phyloP scores from a whole-genome alignment of 2,888 invertebrate genomes.

The Melinaea marsaeus region DNA sequence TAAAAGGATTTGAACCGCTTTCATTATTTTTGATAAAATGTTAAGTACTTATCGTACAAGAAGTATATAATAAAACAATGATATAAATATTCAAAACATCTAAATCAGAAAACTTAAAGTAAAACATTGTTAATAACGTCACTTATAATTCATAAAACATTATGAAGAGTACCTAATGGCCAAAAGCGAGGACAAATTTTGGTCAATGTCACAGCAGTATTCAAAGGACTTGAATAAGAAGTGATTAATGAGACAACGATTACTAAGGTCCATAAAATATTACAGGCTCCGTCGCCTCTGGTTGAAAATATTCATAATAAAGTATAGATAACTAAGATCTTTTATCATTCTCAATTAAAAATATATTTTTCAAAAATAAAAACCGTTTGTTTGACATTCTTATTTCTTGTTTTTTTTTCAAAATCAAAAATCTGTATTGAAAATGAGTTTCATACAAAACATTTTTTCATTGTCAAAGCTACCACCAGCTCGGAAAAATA shows the following conservation, averaged over 20 bases:
- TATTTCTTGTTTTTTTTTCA: no score
- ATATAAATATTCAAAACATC: neutral
- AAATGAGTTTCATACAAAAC: no score
- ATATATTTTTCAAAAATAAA: neutral
- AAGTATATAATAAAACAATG: no score
- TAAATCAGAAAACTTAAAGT: slow-evolving; percentile 6
- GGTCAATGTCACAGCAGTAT: slow-evolving; percentile 41
- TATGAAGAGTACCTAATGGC: slow-evolving; percentile 39
- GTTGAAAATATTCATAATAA: neutral
- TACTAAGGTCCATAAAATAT: slow-evolving; percentile 49
- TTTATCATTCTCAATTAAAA: neutral
- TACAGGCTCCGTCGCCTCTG: slow-evolving; percentile 34
- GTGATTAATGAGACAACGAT: slow-evolving; percentile 63
- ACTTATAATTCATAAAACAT: slow-evolving; percentile 28
- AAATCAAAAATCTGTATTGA: no score
- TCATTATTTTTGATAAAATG: no score
- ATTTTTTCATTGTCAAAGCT: no score
- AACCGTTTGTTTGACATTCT: no score
- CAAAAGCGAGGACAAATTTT: slow-evolving; percentile 47
- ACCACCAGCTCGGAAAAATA: no score
- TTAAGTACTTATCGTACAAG: no score
- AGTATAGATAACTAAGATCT: neutral
- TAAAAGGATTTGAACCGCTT: no score
- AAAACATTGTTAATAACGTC: neutral
- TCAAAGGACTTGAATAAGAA: slow-evolving; percentile 36